Evolutionary conservation across 1,140 invertebrate species (phyloP).

Genomic region (Lysiphlebus fabarum): DNA sequence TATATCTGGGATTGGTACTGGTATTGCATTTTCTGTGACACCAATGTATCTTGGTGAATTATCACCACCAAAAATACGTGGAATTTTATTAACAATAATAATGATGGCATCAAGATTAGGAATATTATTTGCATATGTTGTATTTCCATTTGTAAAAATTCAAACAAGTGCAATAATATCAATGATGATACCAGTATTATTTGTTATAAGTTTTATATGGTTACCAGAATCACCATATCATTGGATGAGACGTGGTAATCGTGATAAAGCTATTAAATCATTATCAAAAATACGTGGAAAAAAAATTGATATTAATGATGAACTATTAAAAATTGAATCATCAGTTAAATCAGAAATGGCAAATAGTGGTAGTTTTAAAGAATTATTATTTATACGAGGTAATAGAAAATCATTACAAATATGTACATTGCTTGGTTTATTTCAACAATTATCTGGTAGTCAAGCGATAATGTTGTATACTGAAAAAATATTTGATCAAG

Average conservation of each 20-base stretch:
- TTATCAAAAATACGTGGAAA: constrained; percentile 59
- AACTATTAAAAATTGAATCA: constrained; percentile 61
- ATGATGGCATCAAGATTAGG: constrained; percentile 59
- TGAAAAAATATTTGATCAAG: constrained; percentile 65
- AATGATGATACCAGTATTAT: constrained; percentile 55
- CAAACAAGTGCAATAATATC: constrained; percentile 57
- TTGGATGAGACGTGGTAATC: constrained; percentile 56
- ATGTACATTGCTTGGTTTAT: constrained; percentile 60
- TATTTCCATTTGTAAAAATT: constrained; percentile 61
- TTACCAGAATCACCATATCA: constrained; percentile 76
- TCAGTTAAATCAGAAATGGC: constrained; percentile 58
- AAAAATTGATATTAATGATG: constrained; percentile 56
- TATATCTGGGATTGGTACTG: constrained; percentile 62
- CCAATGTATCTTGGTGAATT: constrained; percentile 66
- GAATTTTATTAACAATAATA: constrained; percentile 62
- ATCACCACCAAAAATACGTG: constrained; percentile 61
- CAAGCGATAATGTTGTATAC: constrained; percentile 70
- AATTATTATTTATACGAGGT: constrained; percentile 56
- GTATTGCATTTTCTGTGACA: constrained; percentile 60
- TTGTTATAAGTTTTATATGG: constrained; percentile 59
- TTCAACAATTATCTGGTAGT: constrained; percentile 72
- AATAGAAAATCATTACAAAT: constrained; percentile 65
- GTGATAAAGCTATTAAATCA: constrained; percentile 58
- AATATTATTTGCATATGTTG: constrained; percentile 62
- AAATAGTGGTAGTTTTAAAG: constrained; percentile 55